Base-by-base conservation (phyloP, 2,888 invertebrate species). In the Cotesia congregata region DNA sequence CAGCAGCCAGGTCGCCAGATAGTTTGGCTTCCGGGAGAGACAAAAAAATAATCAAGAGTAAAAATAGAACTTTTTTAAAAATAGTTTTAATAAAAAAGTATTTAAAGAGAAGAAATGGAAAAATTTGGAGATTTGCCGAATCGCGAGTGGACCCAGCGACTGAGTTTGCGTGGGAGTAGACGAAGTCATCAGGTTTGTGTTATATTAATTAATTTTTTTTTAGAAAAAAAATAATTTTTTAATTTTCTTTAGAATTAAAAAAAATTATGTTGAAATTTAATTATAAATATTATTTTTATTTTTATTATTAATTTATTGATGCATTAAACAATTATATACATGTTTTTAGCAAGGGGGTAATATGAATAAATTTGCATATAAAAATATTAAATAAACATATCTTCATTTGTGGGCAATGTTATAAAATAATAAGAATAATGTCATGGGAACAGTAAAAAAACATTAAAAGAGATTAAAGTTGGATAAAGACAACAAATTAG, bases 141-240 rank as follows among this genome's bases (percentile, higher is more conserved):
- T 83, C 91, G 93, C 76, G 94, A 94, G 84, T 95, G 95, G 95
- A 94, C 93, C 88, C 93, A 93, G 90, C 91, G 94, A 80, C 91
- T 95, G 81, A 95, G 95, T 81, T 91, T 95, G 72, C 92, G 95
- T 80, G 94, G 94, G 83, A 93, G 94, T 85, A 92, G 93, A 77
- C 92, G 94, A 67, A 92, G 91, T 77, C 91, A 92, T 82, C 92
- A 91, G 88, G 93, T 91, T 85, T 90, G 90, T 59, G 65, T 64
- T 7, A 59, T 67, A 40, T 38, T 15, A 68, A 4, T 17, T n/a
- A 15, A 15, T 68, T 30, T 7, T 30, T 30, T 30, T 30, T 67
- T 67, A 39, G 1, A 30, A 39, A 62, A 30, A 38, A n/a, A 60
- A 12, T n/a, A 40, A 40, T 15, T 67, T 67, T n/a, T 59, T 59